Percentiles rank a stretch among this genome's conserved stretches.
phyloP scores from a whole-genome alignment of 2,888 invertebrate genomes.

The Meteorus cinctellus region DNA sequence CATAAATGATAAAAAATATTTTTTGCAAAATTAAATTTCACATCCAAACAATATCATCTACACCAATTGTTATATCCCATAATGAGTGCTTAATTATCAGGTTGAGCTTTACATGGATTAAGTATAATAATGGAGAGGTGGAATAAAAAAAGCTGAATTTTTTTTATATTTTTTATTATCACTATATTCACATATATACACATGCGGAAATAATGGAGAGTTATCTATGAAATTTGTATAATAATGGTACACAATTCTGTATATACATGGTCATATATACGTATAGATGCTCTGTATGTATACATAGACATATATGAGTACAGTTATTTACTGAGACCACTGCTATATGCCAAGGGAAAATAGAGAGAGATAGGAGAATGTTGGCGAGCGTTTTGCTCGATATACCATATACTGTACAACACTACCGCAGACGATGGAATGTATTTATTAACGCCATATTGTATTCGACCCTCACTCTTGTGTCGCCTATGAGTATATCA shows the following conservation, averaged over 20 bases:
- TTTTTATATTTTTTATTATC: neutral
- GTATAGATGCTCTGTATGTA: neutral
- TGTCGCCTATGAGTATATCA: conserved; percentile 1
- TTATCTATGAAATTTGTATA: conserved; percentile 10
- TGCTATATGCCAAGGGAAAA: neutral
- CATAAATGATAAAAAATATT: neutral
- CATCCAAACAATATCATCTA: too few species aligned
- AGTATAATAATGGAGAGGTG: too few species aligned
- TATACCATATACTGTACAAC: conserved; percentile 22
- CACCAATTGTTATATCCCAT: too few species aligned
- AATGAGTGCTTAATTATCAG: too few species aligned
- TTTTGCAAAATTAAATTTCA: too few species aligned
- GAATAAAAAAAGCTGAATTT: neutral
- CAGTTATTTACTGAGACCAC: conserved; percentile 2
- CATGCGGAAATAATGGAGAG: neutral
- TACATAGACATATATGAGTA: neutral
- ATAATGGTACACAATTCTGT: neutral
- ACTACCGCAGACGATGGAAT: conserved; percentile 55
- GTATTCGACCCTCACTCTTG: conserved; percentile 5
- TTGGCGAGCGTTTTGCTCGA: conserved; percentile 20
- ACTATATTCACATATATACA: neutral
- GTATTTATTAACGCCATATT: conserved; percentile 60
- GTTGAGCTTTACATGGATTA: too few species aligned
- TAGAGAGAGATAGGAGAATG: conserved; percentile 28
- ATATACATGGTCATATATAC: too few species aligned